Base-by-base conservation (phyloP, 2,888 invertebrate genomes). In the Drosophila meridionalis region DNA sequence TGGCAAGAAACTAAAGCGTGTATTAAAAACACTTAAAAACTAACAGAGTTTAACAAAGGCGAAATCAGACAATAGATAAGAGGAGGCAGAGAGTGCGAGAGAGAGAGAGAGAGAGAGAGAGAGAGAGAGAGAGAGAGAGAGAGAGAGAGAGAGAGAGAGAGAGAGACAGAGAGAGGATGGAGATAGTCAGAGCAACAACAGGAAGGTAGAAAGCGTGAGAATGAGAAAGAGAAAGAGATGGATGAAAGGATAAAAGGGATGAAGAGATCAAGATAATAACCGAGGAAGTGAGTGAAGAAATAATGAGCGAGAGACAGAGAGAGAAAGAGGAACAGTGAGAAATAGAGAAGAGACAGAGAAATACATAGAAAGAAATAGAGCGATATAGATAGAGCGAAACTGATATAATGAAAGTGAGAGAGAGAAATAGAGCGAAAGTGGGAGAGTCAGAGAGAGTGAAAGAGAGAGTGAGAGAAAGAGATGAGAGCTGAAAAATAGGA, bases 21-120 rank as follows among this genome's bases (percentile, higher is more conserved):
- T 30, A 38, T 38, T 30, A 3, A 20, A 60, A 60, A 48, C 47
- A 48, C 38, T 40, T 48, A 48, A 60, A 40, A 48, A 30, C 48
- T 20, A 40, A 48, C 20, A 4, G 38, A 48, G n/a, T n/a, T 45
- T n/a, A 36, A 4, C 4, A 36, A 26, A 11, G n/a, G 7, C 5
- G 4, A 7, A 28, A 28, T 3, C 2, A 11, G 8, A 43, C 4
- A 9, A 48, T 14, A 55, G 28, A 20, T 9, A 32, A 52, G 11
- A 14, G 14, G 5, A 40, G 9, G 11, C 12, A 40, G 14, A 40
- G 38, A 8, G 34, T 2, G 8, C 7, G 34, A 3, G 8, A 34
- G 1, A 8, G 8, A 4, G 12, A 12, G 47, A 14, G 6, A 6
- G 47, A 6, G 26, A 12, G 0, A 12, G n/a, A 28, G 4, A 20